A percentile compares a stretch with the other conserved stretches of the same genome.
phyloP scores from a whole-genome alignment of 1,140 invertebrate genomes.

The Drosophila paulistorum region DNA sequence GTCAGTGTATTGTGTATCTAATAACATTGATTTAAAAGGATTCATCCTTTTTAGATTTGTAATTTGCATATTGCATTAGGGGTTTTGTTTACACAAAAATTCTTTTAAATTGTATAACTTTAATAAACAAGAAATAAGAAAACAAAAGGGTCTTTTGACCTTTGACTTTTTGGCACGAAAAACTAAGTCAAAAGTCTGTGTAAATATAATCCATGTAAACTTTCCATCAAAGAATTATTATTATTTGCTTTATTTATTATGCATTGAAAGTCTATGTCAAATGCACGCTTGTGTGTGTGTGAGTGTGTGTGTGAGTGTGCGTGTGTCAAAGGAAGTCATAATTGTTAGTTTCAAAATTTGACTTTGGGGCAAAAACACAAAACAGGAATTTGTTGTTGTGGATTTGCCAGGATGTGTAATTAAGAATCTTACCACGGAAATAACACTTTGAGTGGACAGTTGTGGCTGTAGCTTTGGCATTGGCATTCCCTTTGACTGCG shows the following conservation, averaged over 20 bases:
- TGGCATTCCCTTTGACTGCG: slow-evolving; percentile 40
- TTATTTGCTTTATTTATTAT: slow-evolving; percentile 78
- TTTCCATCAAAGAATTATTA: slow-evolving; percentile 58
- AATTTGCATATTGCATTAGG: slow-evolving; percentile 61
- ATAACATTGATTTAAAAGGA: neutral
- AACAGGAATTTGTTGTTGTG: slow-evolving; percentile 24
- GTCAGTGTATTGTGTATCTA: neutral
- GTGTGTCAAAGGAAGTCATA: slow-evolving; percentile 38
- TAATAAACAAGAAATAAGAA: slow-evolving; percentile 43
- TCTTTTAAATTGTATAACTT: slow-evolving; percentile 43
- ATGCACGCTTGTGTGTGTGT: slow-evolving; percentile 27
- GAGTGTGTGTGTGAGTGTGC: slow-evolving; percentile 21
- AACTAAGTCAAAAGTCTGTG: slow-evolving; percentile 41
- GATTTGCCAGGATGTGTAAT: slow-evolving; percentile 56
- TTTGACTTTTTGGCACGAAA: slow-evolving; percentile 45
- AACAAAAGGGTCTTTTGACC: slow-evolving; percentile 24
- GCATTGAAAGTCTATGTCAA: slow-evolving; percentile 63
- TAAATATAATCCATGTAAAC: slow-evolving; percentile 8
- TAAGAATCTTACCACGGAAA: slow-evolving; percentile 71
- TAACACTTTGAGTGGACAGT: slow-evolving; percentile 79
- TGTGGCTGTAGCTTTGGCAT: slow-evolving; percentile 21
- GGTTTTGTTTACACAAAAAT: slow-evolving; percentile 53
- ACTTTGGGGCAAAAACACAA: slow-evolving; percentile 16
- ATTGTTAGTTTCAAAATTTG: slow-evolving; percentile 59
- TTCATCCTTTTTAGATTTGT: slow-evolving; percentile 42